phyloP scores from a whole-genome alignment of 1,140 invertebrate species.

The Agrypnia vestita region DNA sequence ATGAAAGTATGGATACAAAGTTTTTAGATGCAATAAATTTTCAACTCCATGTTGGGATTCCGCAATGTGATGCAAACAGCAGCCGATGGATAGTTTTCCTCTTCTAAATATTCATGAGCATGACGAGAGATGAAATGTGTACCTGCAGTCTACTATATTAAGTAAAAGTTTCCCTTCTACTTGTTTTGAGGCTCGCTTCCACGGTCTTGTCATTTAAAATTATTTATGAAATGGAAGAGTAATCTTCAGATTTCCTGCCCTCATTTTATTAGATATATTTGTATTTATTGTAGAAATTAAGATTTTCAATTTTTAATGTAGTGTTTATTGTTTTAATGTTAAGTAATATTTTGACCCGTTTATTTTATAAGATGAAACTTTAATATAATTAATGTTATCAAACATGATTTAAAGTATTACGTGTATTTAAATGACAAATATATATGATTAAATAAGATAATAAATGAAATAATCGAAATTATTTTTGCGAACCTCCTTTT shows the following conservation, averaged over 20 bases:
- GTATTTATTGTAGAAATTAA: conserved; percentile 59
- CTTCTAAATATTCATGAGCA: no score
- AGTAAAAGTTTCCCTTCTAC: no score
- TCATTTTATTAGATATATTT: conserved; percentile 50
- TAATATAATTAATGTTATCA: conserved; percentile 57
- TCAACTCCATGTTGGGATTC: no score
- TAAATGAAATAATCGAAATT: background rate
- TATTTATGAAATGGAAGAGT: no score
- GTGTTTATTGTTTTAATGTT: conserved; percentile 44
- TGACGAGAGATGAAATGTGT: no score
- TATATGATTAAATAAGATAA: conserved; percentile 58
- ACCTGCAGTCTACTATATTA: no score
- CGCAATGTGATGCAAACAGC: no score
- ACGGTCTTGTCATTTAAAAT: no score
- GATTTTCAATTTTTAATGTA: conserved; percentile 54
- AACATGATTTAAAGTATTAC: conserved; percentile 60
- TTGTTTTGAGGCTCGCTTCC: no score
- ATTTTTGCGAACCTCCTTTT: background rate
- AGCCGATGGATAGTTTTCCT: no score
- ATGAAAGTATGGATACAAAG: no score
- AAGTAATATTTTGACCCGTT: conserved; percentile 47
- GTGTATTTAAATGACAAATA: conserved; percentile 61
- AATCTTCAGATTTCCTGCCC: conserved; percentile 48
- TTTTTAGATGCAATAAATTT: no score
- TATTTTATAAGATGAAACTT: conserved; percentile 50